phyloP scores from a whole-genome alignment of 2,113 vertebrate species.

The Ahaetulla prasina region DNA sequence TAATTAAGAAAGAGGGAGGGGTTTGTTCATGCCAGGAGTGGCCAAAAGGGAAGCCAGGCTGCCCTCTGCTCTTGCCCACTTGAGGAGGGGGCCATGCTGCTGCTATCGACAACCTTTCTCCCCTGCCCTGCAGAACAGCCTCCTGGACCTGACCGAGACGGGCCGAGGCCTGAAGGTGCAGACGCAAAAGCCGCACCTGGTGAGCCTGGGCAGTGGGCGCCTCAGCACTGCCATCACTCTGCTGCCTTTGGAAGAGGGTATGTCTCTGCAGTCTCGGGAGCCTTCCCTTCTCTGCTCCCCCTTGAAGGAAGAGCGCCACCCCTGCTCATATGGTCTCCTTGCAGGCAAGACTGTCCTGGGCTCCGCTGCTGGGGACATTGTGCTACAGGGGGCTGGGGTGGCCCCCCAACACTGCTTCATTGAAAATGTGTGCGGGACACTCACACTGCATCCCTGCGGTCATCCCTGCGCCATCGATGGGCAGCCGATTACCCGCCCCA shows the following conservation, averaged over 20 bases:
- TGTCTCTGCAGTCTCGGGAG: not conserved
- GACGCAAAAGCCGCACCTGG: slow-evolving; percentile 90
- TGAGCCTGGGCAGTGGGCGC: slow-evolving; percentile 93
- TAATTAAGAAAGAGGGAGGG: not conserved
- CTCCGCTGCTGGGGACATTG: slow-evolving; percentile 78
- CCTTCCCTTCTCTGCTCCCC: not conserved
- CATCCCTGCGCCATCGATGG: slow-evolving; percentile 84
- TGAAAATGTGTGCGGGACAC: slow-evolving; percentile 77
- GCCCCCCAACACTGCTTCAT: slow-evolving; percentile 87
- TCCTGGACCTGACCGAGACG: slow-evolving; percentile 87
- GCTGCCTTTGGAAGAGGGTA: slow-evolving; percentile 90
- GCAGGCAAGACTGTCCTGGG: slow-evolving; percentile 87
- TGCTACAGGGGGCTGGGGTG: slow-evolving; percentile 82
- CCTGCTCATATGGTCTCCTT: not conserved
- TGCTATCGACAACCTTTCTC: not conserved
- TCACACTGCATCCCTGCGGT: slow-evolving; percentile 88
- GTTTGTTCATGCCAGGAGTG: not conserved
- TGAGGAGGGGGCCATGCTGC: not conserved
- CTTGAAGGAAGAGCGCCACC: not conserved
- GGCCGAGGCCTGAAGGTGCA: slow-evolving; percentile 92
- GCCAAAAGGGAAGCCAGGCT: not conserved
- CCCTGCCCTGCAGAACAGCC: slow-evolving; percentile 74
- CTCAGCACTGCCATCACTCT: slow-evolving; percentile 92
- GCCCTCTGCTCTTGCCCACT: not conserved
- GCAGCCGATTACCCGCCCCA: slow-evolving; percentile 71